These are phyloP conservation scores for Aspidapion aeneum DNA, from an alignment of 2,888 invertebrate genomes.

Conservation along the genomic window DNA sequence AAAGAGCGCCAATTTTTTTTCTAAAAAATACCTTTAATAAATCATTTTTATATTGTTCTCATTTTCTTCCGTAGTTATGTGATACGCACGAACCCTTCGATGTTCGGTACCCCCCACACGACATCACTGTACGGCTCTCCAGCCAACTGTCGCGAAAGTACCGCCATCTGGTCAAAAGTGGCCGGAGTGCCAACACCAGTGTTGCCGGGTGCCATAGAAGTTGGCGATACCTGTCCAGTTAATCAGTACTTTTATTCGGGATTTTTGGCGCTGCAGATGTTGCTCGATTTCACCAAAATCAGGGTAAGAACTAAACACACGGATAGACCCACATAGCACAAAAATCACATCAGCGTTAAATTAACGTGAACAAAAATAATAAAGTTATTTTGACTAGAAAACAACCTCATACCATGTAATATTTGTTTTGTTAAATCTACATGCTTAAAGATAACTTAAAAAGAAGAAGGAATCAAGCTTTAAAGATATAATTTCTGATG, in stretches of 20 bases:
- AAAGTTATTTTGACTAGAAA: too few relatives aligned
- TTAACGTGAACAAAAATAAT: too few relatives aligned
- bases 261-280: conserved; percentile 68
- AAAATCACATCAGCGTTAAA: too few relatives aligned
- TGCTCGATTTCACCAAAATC: conserved; percentile 70
- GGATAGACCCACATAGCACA: too few relatives aligned
- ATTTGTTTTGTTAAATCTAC: too few relatives aligned
- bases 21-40: too few relatives aligned
- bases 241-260: conserved; percentile 74
- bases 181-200: conserved; percentile 50
- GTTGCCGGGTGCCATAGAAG: conserved; percentile 57
- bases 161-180: conserved; percentile 51
- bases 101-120: conserved; percentile 62
- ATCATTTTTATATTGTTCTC: too few relatives aligned
- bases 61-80: conserved; percentile 58
- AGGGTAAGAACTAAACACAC: conserved; percentile 49
- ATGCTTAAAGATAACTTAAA: too few relatives aligned
- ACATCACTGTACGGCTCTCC: conserved; percentile 62
- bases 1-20: too few relatives aligned
- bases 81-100: conserved; percentile 69
- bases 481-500: too few relatives aligned
- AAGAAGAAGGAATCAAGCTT: too few relatives aligned
- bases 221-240: conserved; percentile 69
- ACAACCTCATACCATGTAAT: too few relatives aligned
- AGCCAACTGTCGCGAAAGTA: conserved; percentile 65